Evolutionary conservation across 1,140 invertebrate genomes (phyloP).

Genomic region (Formica exsecta): DNA sequence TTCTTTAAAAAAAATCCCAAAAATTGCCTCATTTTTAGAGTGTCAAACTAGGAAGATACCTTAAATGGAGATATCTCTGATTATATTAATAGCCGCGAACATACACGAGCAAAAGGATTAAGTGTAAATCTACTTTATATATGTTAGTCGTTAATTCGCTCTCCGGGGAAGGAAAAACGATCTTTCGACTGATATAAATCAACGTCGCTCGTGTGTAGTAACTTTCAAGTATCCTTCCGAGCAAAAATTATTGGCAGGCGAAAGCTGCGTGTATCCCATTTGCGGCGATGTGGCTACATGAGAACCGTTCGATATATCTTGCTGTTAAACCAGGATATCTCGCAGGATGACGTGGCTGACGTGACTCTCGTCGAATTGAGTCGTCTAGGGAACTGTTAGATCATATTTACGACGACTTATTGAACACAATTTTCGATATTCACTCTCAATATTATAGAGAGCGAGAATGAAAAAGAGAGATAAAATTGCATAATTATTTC

Average conservation of each 20-base stretch:
- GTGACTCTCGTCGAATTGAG: slow-evolving; percentile 6
- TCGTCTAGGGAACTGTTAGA: slow-evolving; percentile 33
- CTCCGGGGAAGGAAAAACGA: background rate
- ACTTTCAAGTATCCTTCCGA: slow-evolving; percentile 40
- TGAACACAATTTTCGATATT: background rate
- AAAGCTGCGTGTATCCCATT: slow-evolving; percentile 35
- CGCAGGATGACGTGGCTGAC: background rate
- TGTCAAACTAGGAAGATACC: too few species aligned
- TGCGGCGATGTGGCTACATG: slow-evolving; percentile 10
- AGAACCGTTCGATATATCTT: slow-evolving; percentile 27
- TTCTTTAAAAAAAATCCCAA: too few species aligned
- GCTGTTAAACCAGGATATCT: slow-evolving; percentile 3
- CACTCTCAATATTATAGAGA: background rate
- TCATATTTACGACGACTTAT: slow-evolving; percentile 44
- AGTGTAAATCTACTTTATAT: slow-evolving; percentile 21
- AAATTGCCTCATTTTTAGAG: too few species aligned
- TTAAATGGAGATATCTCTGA: background rate
- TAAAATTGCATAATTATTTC: background rate
- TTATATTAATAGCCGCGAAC: background rate
- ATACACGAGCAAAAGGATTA: too few species aligned
- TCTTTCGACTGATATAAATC: slow-evolving; percentile 41
- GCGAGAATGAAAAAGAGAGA: too few species aligned
- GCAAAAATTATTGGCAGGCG: slow-evolving; percentile 36
- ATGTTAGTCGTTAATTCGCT: background rate
- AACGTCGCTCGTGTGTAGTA: slow-evolving; percentile 43